Conservation (phyloP, 1,140 invertebrate species). For the Dreissena rostriformis region DNA sequence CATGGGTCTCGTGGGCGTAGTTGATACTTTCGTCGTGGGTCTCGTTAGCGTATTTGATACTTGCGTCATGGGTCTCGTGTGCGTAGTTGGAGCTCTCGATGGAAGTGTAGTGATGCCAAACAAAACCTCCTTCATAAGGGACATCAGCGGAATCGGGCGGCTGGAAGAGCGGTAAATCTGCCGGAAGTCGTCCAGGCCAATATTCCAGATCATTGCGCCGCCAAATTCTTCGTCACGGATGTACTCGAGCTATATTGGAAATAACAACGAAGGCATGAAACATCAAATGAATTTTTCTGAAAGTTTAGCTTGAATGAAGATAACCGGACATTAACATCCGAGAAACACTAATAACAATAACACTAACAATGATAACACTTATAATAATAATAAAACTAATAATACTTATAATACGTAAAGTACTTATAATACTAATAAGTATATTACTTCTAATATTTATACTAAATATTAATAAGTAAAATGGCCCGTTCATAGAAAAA, state of each 20-base stretch:
- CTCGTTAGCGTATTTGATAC: no score
- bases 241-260: constrained; percentile 20
- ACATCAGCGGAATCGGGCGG: constrained; percentile 11
- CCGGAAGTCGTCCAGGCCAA: constrained; percentile 42
- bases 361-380: no score
- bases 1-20: not conserved
- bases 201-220: constrained; percentile 45
- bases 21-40: not conserved
- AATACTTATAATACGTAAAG: no score
- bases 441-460: no score
- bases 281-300: not conserved
- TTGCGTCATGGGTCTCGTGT: no score
- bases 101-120: not conserved
- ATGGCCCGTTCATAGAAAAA: no score
- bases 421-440: no score
- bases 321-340: not conserved
- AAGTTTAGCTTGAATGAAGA: not conserved
- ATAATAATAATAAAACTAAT: no score
- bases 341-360: no score
- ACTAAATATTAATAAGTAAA: no score
- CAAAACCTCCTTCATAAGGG: constrained; percentile 3
- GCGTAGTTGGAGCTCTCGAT: no score
- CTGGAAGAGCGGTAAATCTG: not conserved
- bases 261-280: not conserved
- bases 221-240: constrained; percentile 20